These are phyloP conservation scores for Auanema freiburgensis DNA, from an alignment of 2,888 invertebrate genomes.

Conservation along the genomic window DNA sequence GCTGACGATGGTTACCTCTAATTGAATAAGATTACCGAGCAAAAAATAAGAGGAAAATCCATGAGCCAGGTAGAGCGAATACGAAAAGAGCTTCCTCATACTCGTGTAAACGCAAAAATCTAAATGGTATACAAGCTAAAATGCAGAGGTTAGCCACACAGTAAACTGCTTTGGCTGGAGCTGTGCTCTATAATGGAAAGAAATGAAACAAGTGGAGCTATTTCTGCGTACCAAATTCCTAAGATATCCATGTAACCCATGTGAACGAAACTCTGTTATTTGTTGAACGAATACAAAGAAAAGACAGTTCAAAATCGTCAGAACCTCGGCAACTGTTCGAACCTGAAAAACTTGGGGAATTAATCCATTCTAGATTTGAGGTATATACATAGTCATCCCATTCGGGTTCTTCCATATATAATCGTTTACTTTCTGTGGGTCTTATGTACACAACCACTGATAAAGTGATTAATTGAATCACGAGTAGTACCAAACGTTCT, in stretches of 20 bases:
- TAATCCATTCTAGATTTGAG: not conserved
- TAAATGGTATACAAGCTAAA: conserved; percentile 58
- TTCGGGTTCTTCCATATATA: conserved; percentile 63
- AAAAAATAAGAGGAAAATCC: conserved; percentile 97
- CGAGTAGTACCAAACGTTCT: conserved; percentile 83
- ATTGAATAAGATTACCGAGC: conserved; percentile 76
- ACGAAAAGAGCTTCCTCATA: conserved; percentile 88
- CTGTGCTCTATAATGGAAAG: conserved; percentile 79
- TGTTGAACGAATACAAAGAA: conserved; percentile 88
- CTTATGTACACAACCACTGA: conserved; percentile 88
- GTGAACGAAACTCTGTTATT: conserved; percentile 89
- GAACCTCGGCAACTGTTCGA: conserved; percentile 80
- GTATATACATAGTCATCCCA: conserved; percentile 63
- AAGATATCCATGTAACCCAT: conserved; percentile 84
- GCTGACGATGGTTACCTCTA: not conserved
- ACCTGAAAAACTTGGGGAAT: conserved; percentile 58
- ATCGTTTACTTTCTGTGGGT: conserved; percentile 73
- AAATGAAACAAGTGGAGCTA: too few species aligned
- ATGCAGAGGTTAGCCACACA: conserved; percentile 85
- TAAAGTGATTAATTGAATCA: conserved; percentile 82
- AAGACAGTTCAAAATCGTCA: conserved; percentile 82
- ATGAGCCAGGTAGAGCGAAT: conserved; percentile 89
- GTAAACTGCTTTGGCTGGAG: conserved; percentile 92
- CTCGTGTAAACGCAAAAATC: conserved; percentile 65
- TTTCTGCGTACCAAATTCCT: conserved; percentile 78